Evolutionary conservation across 2,113 vertebrate species (phyloP).

Genomic region (Phoxinus phoxinus): DNA sequence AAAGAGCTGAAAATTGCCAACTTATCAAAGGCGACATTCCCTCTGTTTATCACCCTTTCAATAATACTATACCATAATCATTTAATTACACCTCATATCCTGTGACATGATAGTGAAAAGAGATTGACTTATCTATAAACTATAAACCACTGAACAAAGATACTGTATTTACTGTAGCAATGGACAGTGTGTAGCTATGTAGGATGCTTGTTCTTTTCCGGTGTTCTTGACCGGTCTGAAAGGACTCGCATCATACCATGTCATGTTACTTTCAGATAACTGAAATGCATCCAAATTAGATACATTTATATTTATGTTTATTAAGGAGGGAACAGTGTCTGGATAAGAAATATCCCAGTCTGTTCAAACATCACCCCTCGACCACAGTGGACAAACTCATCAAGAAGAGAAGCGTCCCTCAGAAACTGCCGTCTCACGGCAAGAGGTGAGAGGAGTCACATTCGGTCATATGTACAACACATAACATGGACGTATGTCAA

Average conservation of each 20-base stretch:
- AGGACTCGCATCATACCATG: no score
- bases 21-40: no score
- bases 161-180: no score
- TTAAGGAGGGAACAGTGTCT: conserved; percentile 90
- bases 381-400: conserved; percentile 96
- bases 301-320: neutral
- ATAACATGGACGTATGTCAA: neutral
- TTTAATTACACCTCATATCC: no score
- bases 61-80: neutral
- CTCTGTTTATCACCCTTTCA: neutral
- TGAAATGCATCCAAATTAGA: neutral
- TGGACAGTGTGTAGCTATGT: no score
- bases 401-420: conserved; percentile 94
- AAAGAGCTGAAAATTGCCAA: no score
- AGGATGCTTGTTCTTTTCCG: no score
- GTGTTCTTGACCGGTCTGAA: neutral
- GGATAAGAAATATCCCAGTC: conserved; percentile 90
- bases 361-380: conserved; percentile 88
- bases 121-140: no score
- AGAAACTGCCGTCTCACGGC: conserved; percentile 89
- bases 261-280: neutral
- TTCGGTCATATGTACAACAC: neutral
- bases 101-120: no score
- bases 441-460: conserved; percentile 79
- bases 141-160: no score